phyloP scores from a whole-genome alignment of 1,140 invertebrate genomes.

The Rhagoletis pomonella region DNA sequence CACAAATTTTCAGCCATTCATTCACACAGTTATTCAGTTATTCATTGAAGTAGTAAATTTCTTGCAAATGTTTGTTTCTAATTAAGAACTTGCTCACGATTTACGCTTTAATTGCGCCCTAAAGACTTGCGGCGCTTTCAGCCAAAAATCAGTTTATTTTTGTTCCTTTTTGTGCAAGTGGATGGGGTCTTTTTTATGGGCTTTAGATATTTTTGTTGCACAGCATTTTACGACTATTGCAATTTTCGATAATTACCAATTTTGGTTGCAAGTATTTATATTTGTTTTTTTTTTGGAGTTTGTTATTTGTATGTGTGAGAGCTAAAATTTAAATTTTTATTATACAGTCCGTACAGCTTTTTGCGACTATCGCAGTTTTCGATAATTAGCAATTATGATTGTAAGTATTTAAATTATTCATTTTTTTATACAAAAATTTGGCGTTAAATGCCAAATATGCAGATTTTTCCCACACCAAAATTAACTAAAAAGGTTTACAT shows the following conservation, averaged over 20 bases:
- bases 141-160: not conserved
- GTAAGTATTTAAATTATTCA: too few species aligned
- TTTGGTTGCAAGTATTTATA: too few species aligned
- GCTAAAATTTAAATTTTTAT: too few species aligned
- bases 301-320: too few species aligned
- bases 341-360: too few species aligned
- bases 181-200: not conserved
- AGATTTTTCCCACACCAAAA: too few species aligned
- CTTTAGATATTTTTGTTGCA: not conserved
- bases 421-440: too few species aligned
- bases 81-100: constrained; percentile 41
- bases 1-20: not conserved
- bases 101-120: constrained; percentile 33
- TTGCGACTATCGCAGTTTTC: too few species aligned
- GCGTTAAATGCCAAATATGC: too few species aligned
- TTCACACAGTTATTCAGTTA: not conserved
- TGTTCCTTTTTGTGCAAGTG: not conserved
- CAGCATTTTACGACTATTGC: not conserved
- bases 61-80: constrained; percentile 41
- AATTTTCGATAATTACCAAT: constrained; percentile 11
- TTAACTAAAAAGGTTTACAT: too few species aligned
- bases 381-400: too few species aligned
- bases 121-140: not conserved
- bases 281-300: too few species aligned
- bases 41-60: not conserved